These are phyloP conservation scores for Cyrtodaria siliqua DNA, from an alignment of 2,888 invertebrate genomes.

Conservation along the genomic window DNA sequence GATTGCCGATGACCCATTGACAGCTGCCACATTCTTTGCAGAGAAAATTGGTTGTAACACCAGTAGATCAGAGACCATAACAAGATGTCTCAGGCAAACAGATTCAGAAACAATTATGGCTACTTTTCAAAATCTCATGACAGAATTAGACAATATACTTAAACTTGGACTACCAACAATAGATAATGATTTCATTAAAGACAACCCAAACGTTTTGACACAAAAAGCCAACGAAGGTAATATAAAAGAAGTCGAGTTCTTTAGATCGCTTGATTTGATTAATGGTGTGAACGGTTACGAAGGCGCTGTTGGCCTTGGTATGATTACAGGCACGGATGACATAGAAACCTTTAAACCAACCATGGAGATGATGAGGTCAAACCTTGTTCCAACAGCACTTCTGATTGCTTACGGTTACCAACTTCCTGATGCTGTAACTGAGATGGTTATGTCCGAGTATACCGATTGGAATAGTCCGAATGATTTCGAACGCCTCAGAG, in stretches of 20 bases:
- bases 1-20: slow-evolving; percentile 38
- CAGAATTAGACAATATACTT: too few relatives aligned
- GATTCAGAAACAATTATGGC: slow-evolving; percentile 34
- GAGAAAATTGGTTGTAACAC: slow-evolving; percentile 59
- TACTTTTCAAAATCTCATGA: slow-evolving; percentile 20
- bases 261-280: slow-evolving; percentile 89
- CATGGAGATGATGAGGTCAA: background rate
- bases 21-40: slow-evolving; percentile 90
- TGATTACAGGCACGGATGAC: slow-evolving; percentile 92
- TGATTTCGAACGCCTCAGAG: slow-evolving; percentile 1
- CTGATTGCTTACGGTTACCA: slow-evolving; percentile 2
- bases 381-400: slow-evolving; percentile 2
- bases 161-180: slow-evolving; percentile 89
- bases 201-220: background rate
- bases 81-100: slow-evolving; percentile 48
- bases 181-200: slow-evolving; percentile 94
- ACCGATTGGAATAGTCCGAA: slow-evolving; percentile 28
- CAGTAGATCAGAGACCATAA: slow-evolving; percentile 32
- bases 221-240: background rate
- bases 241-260: slow-evolving; percentile 22
- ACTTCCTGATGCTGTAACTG: background rate
- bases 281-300: slow-evolving; percentile 98
- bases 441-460: slow-evolving; percentile 22
- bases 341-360: slow-evolving; percentile 88
- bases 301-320: slow-evolving; percentile 87